Percentiles rank a stretch among this genome's conserved stretches.
Conservation (phyloP, 2,113 vertebrate species). For the Chamaea fasciata region DNA sequence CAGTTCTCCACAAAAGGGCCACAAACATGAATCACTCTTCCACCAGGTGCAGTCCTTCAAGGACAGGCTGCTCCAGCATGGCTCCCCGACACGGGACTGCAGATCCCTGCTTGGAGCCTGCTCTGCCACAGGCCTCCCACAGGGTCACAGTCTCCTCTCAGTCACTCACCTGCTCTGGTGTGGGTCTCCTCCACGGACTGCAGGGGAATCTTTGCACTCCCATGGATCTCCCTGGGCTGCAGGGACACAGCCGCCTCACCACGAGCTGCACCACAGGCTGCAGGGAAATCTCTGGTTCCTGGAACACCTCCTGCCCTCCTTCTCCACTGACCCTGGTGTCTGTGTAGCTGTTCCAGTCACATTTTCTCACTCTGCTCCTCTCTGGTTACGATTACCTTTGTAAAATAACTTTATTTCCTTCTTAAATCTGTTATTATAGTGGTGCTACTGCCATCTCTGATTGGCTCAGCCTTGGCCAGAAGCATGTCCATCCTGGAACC, state of each 20-base stretch:
- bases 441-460: background rate
- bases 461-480: background rate
- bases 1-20: background rate
- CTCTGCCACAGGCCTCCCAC: background rate
- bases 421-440: background rate
- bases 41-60: background rate
- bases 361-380: background rate
- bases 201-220: background rate
- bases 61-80: background rate
- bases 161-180: background rate
- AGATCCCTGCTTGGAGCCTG: background rate
- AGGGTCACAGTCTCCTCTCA: background rate
- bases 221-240: fast-evolving
- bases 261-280: fast-evolving
- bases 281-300: background rate
- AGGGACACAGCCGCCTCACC: background rate
- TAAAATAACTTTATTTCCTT: background rate
- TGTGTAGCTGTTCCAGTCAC: background rate
- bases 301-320: background rate
- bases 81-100: fast-evolving
- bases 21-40: background rate
- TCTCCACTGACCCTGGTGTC: background rate
- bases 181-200: background rate
- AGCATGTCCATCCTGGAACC: fast-evolving
- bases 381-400: background rate